These are phyloP conservation scores for Paralinhomoeus sp. DNA, from an alignment of 2,888 invertebrate genomes.

Conservation along the genomic window DNA sequence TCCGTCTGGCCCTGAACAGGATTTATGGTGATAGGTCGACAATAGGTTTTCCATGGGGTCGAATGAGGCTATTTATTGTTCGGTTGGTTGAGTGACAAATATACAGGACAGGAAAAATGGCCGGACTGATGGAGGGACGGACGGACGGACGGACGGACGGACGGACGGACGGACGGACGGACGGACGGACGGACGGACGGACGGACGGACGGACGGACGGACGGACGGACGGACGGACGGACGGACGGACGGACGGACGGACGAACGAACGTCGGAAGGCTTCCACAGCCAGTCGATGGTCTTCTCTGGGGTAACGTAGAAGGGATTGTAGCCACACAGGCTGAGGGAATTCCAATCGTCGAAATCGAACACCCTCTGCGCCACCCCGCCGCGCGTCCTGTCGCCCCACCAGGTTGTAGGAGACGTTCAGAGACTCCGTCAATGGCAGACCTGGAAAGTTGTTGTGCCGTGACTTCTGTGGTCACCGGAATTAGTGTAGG, in stretches of 20 bases:
- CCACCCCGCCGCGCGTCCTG: constrained; percentile 45
- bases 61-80: no score
- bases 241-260: no score
- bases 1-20: constrained; percentile 14
- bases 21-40: neutral
- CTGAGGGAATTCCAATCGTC: constrained; percentile 98
- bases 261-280: neutral
- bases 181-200: neutral
- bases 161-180: no score
- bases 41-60: no score
- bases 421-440: constrained; percentile 60
- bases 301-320: constrained; percentile 44
- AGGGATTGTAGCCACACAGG: constrained; percentile 68
- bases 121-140: no score
- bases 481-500: no score
- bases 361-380: constrained; percentile 49
- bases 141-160: no score
- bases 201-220: neutral
- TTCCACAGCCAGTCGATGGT: constrained; percentile 23
- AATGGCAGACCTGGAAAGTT: constrained; percentile 36
- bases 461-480: no score
- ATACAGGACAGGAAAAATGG: no score
- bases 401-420: constrained; percentile 95
- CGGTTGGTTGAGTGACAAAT: no score
- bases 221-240: neutral